Conservation (phyloP, 2,888 invertebrate species). For the Sesia bembeciformis region DNA sequence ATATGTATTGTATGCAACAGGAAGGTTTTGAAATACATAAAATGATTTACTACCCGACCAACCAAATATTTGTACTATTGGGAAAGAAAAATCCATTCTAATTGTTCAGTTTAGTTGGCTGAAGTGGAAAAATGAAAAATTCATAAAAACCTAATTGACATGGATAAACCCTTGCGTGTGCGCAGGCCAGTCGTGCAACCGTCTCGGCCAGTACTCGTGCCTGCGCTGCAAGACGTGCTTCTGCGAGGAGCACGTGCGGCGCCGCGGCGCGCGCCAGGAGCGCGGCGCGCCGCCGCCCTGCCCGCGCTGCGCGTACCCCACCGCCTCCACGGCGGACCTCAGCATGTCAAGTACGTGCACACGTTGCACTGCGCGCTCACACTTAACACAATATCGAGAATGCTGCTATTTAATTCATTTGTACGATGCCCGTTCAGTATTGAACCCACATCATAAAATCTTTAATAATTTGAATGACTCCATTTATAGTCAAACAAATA, state of each 20-base stretch:
- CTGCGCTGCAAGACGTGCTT: constrained; percentile 96
- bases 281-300: constrained; percentile 78
- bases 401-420: too few species aligned
- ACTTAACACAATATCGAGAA: too few species aligned
- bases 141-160: too few species aligned
- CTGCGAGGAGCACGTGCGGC: constrained; percentile 95
- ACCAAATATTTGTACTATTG: not conserved
- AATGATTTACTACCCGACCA: not conserved
- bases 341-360: constrained; percentile 88
- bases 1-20: not conserved
- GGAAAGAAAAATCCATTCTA: too few species aligned
- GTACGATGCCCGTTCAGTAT: not conserved
- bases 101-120: too few species aligned
- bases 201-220: constrained; percentile 95
- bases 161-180: not conserved
- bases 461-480: too few species aligned
- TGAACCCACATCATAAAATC: not conserved
- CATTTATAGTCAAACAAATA: too few species aligned
- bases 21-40: not conserved
- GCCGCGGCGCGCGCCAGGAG: constrained; percentile 51
- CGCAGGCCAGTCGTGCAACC: constrained; percentile 93
- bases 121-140: too few species aligned
- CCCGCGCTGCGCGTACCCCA: constrained; percentile 94
- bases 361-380: constrained; percentile 9
- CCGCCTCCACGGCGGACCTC: constrained; percentile 94